Conservation (phyloP, 2,113 vertebrate species). For the Phasianus colchicus region DNA sequence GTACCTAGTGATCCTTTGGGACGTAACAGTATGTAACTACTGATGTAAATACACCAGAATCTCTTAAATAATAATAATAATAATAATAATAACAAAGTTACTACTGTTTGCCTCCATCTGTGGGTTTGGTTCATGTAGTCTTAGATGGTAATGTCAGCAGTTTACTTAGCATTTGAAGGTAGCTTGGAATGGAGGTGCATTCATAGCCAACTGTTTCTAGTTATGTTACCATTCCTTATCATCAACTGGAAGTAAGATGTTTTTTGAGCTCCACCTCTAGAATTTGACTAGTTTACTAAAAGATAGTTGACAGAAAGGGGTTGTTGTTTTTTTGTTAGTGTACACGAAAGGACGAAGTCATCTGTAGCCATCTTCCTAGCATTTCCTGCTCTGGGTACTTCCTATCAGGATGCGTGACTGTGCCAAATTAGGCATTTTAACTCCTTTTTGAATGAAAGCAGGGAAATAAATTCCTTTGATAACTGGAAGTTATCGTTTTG, state of each 20-base stretch:
- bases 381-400: neutral
- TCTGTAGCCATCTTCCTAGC: neutral
- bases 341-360: neutral
- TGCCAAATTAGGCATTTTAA: neutral
- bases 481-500: neutral
- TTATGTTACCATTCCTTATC: neutral
- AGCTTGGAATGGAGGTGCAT: neutral
- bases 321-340: neutral
- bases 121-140: accelerated
- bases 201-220: neutral
- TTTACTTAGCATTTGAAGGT: neutral
- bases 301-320: neutral
- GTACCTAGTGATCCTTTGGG: neutral
- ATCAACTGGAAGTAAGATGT: accelerated
- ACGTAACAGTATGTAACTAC: neutral
- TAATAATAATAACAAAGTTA: neutral
- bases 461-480: conserved; percentile 24
- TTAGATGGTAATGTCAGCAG: neutral
- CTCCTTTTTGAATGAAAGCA: neutral
- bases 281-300: neutral
- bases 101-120: neutral
- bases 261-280: neutral
- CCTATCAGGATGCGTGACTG: accelerated
- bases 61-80: neutral
- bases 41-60: neutral